Evolutionary conservation across 2,888 invertebrate species (phyloP).

Genomic region (Cetonia aurata): DNA sequence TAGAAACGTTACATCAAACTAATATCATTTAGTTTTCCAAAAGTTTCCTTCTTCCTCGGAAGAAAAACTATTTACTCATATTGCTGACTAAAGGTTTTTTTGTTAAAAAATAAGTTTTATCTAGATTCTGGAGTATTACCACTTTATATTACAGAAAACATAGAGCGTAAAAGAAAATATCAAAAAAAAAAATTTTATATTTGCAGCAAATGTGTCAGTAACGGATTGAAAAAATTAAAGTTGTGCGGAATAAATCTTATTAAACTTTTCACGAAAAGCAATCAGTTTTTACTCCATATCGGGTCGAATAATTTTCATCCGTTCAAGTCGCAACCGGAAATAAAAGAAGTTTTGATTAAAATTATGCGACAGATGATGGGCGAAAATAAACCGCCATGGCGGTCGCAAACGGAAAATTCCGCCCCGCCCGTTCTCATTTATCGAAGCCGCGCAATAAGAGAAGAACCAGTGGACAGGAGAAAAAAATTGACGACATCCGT

Average conservation of each 20-base stretch:
- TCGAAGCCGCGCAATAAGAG: constrained; percentile 19
- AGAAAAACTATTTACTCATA: too few species aligned
- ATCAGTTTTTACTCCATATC: constrained; percentile 28
- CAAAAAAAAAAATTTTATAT: too few species aligned
- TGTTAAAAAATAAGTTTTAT: too few species aligned
- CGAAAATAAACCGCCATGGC: constrained; percentile 25
- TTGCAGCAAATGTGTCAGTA: constrained; percentile 1
- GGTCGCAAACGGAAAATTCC: constrained; percentile 35
- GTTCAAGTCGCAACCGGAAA: constrained; percentile 25
- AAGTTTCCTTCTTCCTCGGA: too few species aligned
- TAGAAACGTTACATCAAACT: too few species aligned
- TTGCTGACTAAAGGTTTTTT: too few species aligned
- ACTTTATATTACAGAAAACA: too few species aligned
- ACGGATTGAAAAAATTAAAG: constrained; percentile 10
- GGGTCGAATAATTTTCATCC: constrained; percentile 27
- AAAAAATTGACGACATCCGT: constrained; percentile 43
- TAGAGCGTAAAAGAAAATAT: too few species aligned
- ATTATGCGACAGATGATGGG: constrained; percentile 42
- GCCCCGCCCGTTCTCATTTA: constrained; percentile 18
- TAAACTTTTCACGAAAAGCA: constrained; percentile 33
- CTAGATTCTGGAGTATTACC: too few species aligned
- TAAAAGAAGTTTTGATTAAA: constrained; percentile 41
- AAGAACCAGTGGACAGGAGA: constrained; percentile 13
- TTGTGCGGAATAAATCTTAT: constrained; percentile 23
- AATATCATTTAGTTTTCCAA: too few species aligned